Percentiles rank a stretch among this genome's conserved stretches.
These are phyloP conservation scores for Propithecus deckenii DNA, from an alignment of 2,797 vertebrate genomes.

Conservation along the genomic window DNA sequence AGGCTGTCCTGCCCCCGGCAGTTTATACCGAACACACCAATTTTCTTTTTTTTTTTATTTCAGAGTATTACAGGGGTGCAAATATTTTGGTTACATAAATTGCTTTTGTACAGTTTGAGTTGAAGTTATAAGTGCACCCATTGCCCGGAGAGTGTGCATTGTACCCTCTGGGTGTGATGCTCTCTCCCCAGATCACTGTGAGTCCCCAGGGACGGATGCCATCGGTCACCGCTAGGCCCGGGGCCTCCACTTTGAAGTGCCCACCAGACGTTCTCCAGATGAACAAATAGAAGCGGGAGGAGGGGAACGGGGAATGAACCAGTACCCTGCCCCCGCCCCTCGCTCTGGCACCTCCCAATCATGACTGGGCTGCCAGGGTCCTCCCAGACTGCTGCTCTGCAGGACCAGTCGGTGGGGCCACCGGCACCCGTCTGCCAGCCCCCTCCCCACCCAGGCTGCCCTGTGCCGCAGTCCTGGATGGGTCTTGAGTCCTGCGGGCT, in stretches of 20 bases:
- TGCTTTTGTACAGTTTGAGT: no score
- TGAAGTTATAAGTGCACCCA: no score
- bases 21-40: rapidly evolving
- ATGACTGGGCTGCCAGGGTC: rapidly evolving
- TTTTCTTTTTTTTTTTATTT: no score
- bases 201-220: background rate
- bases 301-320: rapidly evolving
- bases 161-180: no score
- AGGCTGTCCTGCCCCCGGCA: rapidly evolving
- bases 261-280: rapidly evolving
- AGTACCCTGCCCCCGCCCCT: no score
- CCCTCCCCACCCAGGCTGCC: background rate
- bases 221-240: rapidly evolving
- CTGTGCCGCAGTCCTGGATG: rapidly evolving
- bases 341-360: rapidly evolving
- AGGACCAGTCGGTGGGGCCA: rapidly evolving
- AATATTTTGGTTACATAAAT: no score
- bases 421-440: rapidly evolving
- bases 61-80: no score
- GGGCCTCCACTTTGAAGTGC: rapidly evolving
- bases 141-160: no score
- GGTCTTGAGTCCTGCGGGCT: background rate
- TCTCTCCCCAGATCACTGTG: background rate
- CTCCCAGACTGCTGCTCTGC: background rate
- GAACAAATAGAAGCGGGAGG: no score